Base-by-base conservation (phyloP, 2,888 invertebrate species). In the Dynastes grantii region DNA sequence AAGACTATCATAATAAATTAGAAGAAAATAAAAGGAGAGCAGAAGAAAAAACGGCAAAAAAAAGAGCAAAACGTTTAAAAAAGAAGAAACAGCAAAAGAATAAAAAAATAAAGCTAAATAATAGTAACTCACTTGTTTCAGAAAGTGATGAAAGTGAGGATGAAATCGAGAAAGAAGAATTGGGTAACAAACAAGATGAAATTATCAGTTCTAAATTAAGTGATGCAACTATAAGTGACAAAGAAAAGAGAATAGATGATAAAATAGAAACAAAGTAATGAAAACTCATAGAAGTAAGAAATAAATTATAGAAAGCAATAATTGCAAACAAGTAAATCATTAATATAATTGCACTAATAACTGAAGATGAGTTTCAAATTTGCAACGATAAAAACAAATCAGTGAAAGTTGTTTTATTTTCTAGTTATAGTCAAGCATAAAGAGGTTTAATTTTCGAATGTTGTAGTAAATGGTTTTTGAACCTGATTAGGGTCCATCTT, bases 41-140 rank as follows among this genome's bases (percentile, higher is more conserved):
- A 9, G 97, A 96, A 82, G 93, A 94, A 85, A 92, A 91, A 86
- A 98, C 98, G 3, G 96, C 96, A 0, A 98, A 98, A 86, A 98
- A 97, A 87, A 91, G 98, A 83, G 95, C 95, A 0, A 99, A 98
- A 87, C 92, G 98, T 73, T 87, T 94, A 78, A 96, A 95, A 86
- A 95, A 92, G 86, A 97, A 96, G 86, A 91, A 92, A 87, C 91
- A 89, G 55, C 84, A 86, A 1, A 88, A 88, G 61, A 82, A 83
- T 40, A 83, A 80, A 9, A 83, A 82, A 73, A 85, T 84, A 45
- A 89, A 87, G 82, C 83, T 87, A n/a, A 90, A 89, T 51, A 85
- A 85, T 22, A 58, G 27, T 53, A 53, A 13, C 65, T 85, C 83
- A 73, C 81, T 81, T 78, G 87, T 85, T 83, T 87, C 83, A 80